Base-by-base conservation (phyloP, 1,140 invertebrate species). In the Limonius californicus region DNA sequence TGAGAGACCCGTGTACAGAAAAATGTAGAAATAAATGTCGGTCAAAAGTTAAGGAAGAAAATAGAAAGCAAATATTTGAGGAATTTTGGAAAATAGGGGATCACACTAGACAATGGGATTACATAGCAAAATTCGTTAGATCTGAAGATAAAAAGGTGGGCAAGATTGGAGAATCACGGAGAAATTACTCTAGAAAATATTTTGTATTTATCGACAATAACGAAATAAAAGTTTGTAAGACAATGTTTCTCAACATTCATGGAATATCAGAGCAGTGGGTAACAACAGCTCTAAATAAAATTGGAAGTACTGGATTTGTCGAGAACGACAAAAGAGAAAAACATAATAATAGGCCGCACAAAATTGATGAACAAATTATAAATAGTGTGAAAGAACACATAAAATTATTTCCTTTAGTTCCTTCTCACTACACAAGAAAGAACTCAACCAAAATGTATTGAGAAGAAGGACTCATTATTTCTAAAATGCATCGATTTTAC, bases 181-280 rank as follows among this genome's bases (percentile, higher is more conserved):
- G 63, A 23, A 50, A 57, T 54, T 27, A 47, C 32, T 60, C 65
- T 57, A 39, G 57, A 43, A 45, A 43, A 27, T 66, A 61, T n/a
- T n/a, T n/a, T n/a, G n/a, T n/a, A n/a, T n/a, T n/a, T n/a, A n/a
- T n/a, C n/a, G n/a, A n/a, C n/a, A 67, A 59, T 58, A 59, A 65
- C 58, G 55, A 62, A 50, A 61, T 73, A 42, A 58, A 39, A 12
- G 70, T 72, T 18, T 75, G 72, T 60, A 73, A 73, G 64, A 64
- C 58, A 1, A 74, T 74, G 70, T 74, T 74, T 66, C 53, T 71
- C n/a, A 61, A 64, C 23, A 76, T 71, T 4, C 60, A 74, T 43
- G 67, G 64, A 39, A 69, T 74, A 35, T 66, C 56, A 23, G 67
- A 67, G 54, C 57, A 62, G 50, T 66, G 64, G 66, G 59, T 67